Conservation (phyloP, 2,113 vertebrate genomes). For the Pachyramphus minor region DNA sequence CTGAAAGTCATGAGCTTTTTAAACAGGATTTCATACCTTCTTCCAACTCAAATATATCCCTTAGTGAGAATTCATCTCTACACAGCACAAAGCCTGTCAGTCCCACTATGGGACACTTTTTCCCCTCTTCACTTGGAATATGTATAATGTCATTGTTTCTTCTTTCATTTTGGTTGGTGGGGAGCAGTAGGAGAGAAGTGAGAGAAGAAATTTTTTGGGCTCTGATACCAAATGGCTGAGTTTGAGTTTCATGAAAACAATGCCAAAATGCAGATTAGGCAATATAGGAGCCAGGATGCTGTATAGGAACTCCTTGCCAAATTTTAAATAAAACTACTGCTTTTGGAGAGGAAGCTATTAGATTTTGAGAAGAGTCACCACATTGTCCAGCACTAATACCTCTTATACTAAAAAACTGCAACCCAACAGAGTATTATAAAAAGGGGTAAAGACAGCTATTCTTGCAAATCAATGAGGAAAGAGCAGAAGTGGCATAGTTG, state of each 20-base stretch:
- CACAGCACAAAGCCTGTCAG: not conserved
- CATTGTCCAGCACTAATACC: not conserved
- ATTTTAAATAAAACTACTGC: not conserved
- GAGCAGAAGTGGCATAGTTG: not conserved
- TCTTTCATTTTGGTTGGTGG: not conserved
- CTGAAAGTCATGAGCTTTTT: not conserved
- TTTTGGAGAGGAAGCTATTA: not conserved
- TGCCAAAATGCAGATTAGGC: not conserved
- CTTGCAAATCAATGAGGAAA: not conserved
- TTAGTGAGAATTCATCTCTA: not conserved
- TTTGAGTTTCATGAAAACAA: not conserved
- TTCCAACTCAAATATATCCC: not conserved
- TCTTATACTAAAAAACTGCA: not conserved
- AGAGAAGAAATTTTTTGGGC: not conserved
- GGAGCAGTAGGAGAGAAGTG: not conserved
- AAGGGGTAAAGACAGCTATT: not conserved
- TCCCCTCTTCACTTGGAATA: not conserved
- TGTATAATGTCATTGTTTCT: not conserved
- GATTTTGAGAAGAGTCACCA: not conserved
- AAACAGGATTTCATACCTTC: not conserved
- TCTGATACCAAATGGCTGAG: not conserved
- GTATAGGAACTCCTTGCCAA: not conserved
- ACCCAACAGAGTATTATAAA: not conserved
- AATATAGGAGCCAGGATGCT: not conserved
- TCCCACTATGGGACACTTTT: not conserved